Base-by-base conservation (phyloP, 2,113 vertebrate species). In the Gambusia affinis region DNA sequence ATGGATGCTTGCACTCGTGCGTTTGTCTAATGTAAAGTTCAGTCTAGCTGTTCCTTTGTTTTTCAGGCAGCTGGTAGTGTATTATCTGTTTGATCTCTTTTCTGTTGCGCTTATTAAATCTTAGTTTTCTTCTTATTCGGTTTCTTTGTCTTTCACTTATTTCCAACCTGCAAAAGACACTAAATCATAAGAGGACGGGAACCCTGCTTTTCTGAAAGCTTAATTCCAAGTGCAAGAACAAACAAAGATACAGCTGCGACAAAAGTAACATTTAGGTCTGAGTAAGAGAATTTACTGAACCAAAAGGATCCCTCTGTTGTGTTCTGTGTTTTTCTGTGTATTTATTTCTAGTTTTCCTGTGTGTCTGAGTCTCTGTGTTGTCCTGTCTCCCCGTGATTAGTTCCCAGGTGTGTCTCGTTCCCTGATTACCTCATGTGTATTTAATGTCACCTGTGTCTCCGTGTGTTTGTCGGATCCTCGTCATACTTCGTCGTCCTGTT, bases 101-200 rank as follows among this genome's bases (percentile, higher is more conserved):
- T 62, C 67, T 78, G 64, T 85, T 81, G 54, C 4, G 72, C 72
- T 68, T 54, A 57, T 35, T 67, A 73, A 77, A 60, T 78, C 75
- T 76, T 64, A 72, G 64, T 71, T 76, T 83, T 76, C 37, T 75
- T 84, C 31, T 83, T 47, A 74, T 83, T 78, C 76, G 31, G 64
- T 70, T 77, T 79, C 63, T 68, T 78, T 60, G 54, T 68, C 74
- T 81, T 82, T 54, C 29, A 35, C 76, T 82, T 27, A 61, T 74
- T 73, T 24, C 33, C 31, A 68, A 72, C 2, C 19, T 31, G 42
- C 47, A 66, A 80, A 11, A 47, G 35, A 63, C 63, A 27, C 31
- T n/a, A 60, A 60, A 68, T 12, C 22, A 64, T 71, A 80, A 79
- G 68, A 62, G 7, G 73, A 35, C 70, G 33, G 6, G 78, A 75